Percentiles rank a stretch among this genome's conserved stretches.
Evolutionary conservation across 2,888 invertebrate species (phyloP).

Genomic region (Chrysolina americana): DNA sequence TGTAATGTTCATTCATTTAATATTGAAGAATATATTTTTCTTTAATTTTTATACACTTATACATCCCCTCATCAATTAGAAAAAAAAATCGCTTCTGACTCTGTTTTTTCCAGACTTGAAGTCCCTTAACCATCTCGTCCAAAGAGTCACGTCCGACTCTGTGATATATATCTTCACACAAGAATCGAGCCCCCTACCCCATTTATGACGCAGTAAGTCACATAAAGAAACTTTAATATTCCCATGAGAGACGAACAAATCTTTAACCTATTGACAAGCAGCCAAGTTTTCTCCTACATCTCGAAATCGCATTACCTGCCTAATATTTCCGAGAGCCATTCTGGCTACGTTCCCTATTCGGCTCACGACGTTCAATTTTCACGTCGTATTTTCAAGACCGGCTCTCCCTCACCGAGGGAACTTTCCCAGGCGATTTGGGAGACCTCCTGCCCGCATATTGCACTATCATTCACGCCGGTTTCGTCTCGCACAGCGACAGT

Average conservation of each 20-base stretch:
- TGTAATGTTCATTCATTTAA: no score
- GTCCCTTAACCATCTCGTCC: no score
- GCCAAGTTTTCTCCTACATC: conserved; percentile 43
- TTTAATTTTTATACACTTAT: no score
- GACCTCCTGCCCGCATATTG: conserved; percentile 62
- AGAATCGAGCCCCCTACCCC: conserved; percentile 7
- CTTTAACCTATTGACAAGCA: conserved; percentile 45
- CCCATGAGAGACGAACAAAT: conserved; percentile 17
- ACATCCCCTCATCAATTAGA: no score
- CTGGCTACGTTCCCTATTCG: conserved; percentile 56
- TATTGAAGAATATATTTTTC: no score
- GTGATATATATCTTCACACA: not conserved
- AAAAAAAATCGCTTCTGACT: no score
- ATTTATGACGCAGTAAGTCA: conserved; percentile 10
- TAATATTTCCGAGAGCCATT: conserved; percentile 52
- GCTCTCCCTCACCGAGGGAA: conserved; percentile 48
- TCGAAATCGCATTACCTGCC: conserved; percentile 54
- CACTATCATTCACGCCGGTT: conserved; percentile 61
- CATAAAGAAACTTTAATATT: conserved; percentile 18
- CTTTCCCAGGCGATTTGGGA: conserved; percentile 54
- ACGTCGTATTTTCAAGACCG: conserved; percentile 60
- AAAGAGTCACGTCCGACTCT: no score
- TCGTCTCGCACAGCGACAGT: conserved; percentile 37
- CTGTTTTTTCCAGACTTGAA: no score
- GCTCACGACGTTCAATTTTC: conserved; percentile 61